phyloP scores from a whole-genome alignment of 2,113 vertebrate genomes.

The Acrocephalus kingi region DNA sequence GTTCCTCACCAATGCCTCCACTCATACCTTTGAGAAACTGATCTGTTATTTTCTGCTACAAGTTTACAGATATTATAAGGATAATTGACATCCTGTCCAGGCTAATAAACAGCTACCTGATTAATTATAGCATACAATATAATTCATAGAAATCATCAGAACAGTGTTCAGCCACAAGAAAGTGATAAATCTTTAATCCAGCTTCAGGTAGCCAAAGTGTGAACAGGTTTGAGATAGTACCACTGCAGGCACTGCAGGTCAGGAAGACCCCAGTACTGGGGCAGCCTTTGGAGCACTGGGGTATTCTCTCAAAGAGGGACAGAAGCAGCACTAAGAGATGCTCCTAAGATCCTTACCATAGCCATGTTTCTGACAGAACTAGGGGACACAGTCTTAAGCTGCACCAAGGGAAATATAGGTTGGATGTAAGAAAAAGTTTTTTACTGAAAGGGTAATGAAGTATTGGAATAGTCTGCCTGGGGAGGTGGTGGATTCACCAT shows the following conservation, averaged over 20 bases:
- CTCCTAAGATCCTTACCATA: neutral
- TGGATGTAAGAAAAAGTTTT: too few species aligned
- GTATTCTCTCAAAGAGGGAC: neutral
- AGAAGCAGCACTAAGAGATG: neutral
- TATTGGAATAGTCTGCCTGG: too few species aligned
- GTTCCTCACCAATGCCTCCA: neutral
- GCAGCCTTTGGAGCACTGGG: neutral
- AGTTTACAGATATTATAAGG: neutral
- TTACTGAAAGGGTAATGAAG: too few species aligned
- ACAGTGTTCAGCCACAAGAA: neutral
- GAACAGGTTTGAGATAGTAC: neutral
- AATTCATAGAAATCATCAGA: neutral
- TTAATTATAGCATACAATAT: neutral
- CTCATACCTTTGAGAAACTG: neutral
- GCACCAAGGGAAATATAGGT: too few species aligned
- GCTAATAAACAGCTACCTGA: conserved; percentile 1
- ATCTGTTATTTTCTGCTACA: neutral
- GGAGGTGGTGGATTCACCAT: too few species aligned
- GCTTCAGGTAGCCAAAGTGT: neutral
- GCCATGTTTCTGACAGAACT: neutral
- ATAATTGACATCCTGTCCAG: neutral
- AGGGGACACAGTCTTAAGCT: too few species aligned
- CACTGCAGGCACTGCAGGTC: neutral
- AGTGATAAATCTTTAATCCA: neutral
- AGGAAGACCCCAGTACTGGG: neutral